Conservation (phyloP, 1,140 invertebrate genomes). For the Brachionus angularis region DNA sequence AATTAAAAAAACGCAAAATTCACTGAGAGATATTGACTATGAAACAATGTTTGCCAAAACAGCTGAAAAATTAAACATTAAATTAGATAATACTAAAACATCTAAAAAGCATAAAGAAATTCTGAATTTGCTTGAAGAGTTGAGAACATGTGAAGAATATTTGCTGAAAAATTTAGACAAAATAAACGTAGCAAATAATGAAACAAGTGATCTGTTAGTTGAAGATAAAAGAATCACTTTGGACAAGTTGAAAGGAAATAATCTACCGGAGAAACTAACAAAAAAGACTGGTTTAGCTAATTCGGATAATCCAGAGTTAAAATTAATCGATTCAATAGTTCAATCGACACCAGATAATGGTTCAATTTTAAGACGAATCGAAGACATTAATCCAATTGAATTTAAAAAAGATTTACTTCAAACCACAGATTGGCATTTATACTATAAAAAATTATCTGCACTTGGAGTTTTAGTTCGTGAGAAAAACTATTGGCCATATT, state of each 20-base stretch:
- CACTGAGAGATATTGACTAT: constrained; percentile 32
- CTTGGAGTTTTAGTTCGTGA: constrained; percentile 45
- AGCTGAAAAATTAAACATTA: constrained; percentile 39
- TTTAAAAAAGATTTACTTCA: constrained; percentile 40
- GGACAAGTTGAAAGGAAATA: constrained; percentile 33
- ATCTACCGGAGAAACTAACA: constrained; percentile 5
- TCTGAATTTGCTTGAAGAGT: constrained; percentile 22
- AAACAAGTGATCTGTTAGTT: not conserved
- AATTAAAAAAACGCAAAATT: constrained; percentile 20
- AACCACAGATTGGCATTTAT: constrained; percentile 44
- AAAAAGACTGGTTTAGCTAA: not conserved
- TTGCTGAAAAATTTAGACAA: constrained; percentile 10
- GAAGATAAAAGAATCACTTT: constrained; percentile 22
- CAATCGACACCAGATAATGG: not conserved
- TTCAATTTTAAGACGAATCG: not conserved
- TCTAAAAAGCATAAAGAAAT: not conserved
- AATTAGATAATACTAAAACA: constrained; percentile 5
- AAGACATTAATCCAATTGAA: constrained; percentile 38
- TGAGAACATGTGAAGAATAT: constrained; percentile 19
- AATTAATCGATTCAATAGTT: constrained; percentile 7
- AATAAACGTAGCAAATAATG: not conserved
- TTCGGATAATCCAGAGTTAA: constrained; percentile 4
- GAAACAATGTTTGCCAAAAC: constrained; percentile 44
- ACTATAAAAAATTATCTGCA: constrained; percentile 45
- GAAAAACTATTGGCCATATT: constrained; percentile 67